A percentile compares a stretch with the other conserved stretches of the same genome.
Evolutionary conservation across 1,140 invertebrate genomes (phyloP).

Genomic region (Octopus sinensis): DNA sequence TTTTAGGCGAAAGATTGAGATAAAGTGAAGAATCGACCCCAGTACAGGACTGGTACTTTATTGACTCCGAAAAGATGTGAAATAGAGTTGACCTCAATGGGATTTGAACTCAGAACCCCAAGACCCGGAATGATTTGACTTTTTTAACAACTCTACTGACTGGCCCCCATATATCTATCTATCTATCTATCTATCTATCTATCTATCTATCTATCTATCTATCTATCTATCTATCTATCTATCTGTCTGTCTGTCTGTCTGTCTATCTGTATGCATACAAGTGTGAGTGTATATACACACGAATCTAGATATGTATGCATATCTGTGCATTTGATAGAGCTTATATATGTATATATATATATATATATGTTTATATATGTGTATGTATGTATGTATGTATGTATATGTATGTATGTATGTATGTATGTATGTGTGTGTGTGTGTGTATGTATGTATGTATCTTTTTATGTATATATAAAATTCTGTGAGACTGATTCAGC

Average conservation of each 20-base stretch:
- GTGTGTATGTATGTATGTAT: neutral
- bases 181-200: constrained; percentile 11
- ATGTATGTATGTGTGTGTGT: neutral
- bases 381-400: neutral
- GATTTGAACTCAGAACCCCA: too few species aligned
- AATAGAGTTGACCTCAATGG: too few species aligned
- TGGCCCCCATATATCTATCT: neutral
- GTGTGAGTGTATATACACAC: neutral
- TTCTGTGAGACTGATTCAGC: too few species aligned
- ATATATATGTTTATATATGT: neutral
- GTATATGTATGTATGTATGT: neutral
- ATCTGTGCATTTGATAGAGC: neutral
- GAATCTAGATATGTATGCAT: neutral
- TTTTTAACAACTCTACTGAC: too few species aligned
- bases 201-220: constrained; percentile 7
- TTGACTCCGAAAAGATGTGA: too few species aligned
- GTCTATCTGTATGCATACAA: neutral
- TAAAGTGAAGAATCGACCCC: too few species aligned
- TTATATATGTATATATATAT: constrained; percentile 2
- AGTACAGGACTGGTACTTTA: too few species aligned
- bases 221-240: neutral
- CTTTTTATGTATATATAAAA: neutral
- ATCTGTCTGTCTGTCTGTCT: neutral
- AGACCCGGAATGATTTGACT: too few species aligned
- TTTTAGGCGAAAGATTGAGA: too few species aligned